phyloP scores from a whole-genome alignment of 2,888 invertebrate species.

The Andrena praecox region DNA sequence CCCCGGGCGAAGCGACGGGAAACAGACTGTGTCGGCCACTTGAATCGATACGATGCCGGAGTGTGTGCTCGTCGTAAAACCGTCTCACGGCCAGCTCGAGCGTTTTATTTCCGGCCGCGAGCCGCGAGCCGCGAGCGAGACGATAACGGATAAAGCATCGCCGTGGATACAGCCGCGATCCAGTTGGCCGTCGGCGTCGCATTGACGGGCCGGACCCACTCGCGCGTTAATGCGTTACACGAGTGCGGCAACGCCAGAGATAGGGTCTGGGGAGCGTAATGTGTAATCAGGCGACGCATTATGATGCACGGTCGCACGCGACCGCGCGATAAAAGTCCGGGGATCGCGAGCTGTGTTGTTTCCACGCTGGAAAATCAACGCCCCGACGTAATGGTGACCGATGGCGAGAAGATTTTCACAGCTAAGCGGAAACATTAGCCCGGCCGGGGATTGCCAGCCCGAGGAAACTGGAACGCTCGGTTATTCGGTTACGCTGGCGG shows the following conservation, averaged over 20 bases:
- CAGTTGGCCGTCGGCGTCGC: constrained; percentile 54
- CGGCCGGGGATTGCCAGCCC: neutral
- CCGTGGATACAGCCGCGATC: constrained; percentile 56
- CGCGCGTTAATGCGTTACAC: constrained; percentile 60
- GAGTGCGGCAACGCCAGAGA: constrained; percentile 56
- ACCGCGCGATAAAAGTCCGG: constrained; percentile 62
- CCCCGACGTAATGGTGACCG: constrained; percentile 40
- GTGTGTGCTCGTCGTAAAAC: constrained; percentile 27
- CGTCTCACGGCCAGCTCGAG: constrained; percentile 26
- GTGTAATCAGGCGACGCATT: constrained; percentile 68
- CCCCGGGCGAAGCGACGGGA: neutral
- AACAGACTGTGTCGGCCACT: constrained; percentile 1
- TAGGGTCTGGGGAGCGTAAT: constrained; percentile 60
- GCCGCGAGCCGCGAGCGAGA: neutral
- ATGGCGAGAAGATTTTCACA: constrained; percentile 47
- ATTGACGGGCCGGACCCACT: constrained; percentile 66
- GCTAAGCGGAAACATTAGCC: neutral
- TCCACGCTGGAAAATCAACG: constrained; percentile 45
- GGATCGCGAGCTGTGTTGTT: constrained; percentile 15
- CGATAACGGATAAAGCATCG: constrained; percentile 57
- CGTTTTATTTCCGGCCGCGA: constrained; percentile 43
- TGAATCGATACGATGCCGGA: constrained; percentile 35
- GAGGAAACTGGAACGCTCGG: neutral
- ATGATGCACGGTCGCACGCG: constrained; percentile 67
- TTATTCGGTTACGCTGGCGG: neutral